Evolutionary conservation across 2,888 invertebrate genomes (phyloP), one percentile per base, ranked within the genome.

Genomic region (Chaitophorus viminalis): DNA sequence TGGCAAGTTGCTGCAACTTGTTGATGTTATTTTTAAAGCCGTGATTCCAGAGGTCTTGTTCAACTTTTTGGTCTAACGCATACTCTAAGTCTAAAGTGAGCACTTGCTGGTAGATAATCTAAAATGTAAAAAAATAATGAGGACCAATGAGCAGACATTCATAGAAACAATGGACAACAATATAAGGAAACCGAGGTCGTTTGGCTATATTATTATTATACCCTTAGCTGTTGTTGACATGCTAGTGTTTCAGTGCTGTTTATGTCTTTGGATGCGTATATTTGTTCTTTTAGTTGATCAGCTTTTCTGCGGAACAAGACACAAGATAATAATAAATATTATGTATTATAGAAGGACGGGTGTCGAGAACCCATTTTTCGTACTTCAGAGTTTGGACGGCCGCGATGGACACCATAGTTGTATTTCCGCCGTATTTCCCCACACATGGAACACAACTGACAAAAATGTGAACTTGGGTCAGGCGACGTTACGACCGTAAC

Each of bases 1-100:
- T 95, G 29, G 95, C 94, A 90, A 95, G 94, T 82, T 94, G 93
- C 91, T 97, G 97, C 89, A 97, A 91, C 3, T 94, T 93, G 86
- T 95, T 95, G 91, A 97, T 97, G 91, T 96, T 95, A 92, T 96
- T 96, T 91, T 96, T 96, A 92, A 97, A 97, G 82, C 96, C 96
- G 90, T 95, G 93, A 92, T 95, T 96, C 97, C 97, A 97, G 90
- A 97, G 92, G 91, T 97, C 97, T 91, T 96, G 96, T 91, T 97
- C 97, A 54, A 96, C 96, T 92, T 97, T 97, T 91, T 95, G 95
- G 91, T 97, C 96, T 90, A 97, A 92, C 29, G 96, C 96, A 93
- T 95, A 96, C 91, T 97, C 96, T 90, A 97, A 92, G 92, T 97
- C 96, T 88, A 95, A 92, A 84, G 96, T 93, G 89, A 97, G 92